Evolutionary conservation across 2,797 vertebrate genomes (phyloP), one percentile per base, ranked within the genome.

Genomic region (Gambusia yucatana): DNA sequence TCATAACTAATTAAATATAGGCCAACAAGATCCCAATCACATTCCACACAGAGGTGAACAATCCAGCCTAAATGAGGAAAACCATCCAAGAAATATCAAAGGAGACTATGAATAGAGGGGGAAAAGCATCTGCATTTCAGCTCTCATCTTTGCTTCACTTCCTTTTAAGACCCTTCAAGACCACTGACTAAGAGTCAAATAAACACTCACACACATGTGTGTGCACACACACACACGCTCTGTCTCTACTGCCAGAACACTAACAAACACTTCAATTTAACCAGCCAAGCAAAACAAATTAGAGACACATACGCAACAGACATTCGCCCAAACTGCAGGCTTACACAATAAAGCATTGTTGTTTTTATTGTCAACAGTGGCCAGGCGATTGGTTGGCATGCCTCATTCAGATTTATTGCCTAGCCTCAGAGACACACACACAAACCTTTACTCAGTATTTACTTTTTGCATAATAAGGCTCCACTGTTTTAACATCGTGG

Each of bases 231-330:
- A 20, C 59, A 67, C 76, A 28, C 79, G 61, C 76, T 43, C 82
- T 22, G 33, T 77, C 76, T 43, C 82, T 36, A 48, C 84, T 87
- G 82, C 85, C 85, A 85, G 80, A 80, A 13, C 77, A 88, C 89
- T 86, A 93, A 97, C 96, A 97, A 97, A 96, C 86, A 93, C 91
- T 93, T 94, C 94, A 91, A 95, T 96, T 95, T 96, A 96, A 95
- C 94, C 95, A 95, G 85, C 92, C 91, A 90, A 95, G 90, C 94
- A 94, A 90, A 96, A 96, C 95, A 94, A 95, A 96, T 90, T 94
- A 84, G 90, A 93, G 88, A 84, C 80, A 89, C 72, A 67, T 84
- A 73, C 88, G 85, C 85, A 91, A 47, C 83, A 65, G 41, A 76
- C 78, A 52, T n/a, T 74, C 63, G 57, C 46, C 61, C 75, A 76